Percentiles rank a stretch among this genome's conserved stretches.
Evolutionary conservation across 2,888 invertebrate species (phyloP).

Genomic region (Aphrophora alni): DNA sequence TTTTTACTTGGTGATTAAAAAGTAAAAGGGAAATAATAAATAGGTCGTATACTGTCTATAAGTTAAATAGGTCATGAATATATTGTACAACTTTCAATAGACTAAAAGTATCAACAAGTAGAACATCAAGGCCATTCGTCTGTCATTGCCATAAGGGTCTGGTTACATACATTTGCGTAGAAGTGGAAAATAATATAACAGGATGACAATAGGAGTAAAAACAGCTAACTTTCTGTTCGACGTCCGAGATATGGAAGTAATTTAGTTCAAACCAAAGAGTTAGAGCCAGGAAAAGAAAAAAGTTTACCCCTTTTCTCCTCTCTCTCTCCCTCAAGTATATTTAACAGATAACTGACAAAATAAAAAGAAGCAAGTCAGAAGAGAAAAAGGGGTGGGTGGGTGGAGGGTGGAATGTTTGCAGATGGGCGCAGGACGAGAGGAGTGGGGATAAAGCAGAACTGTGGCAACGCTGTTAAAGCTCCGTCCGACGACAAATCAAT

Average conservation of each 20-base stretch:
- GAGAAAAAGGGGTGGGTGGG: neutral
- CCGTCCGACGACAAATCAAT: constrained; percentile 21
- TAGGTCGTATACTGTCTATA: too few species aligned
- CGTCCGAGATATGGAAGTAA: neutral
- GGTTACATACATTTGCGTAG: neutral
- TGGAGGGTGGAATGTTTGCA: constrained; percentile 16
- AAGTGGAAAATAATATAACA: neutral
- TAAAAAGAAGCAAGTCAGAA: constrained; percentile 13
- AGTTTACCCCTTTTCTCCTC: neutral
- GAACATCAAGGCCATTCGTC: neutral
- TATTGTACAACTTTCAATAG: neutral
- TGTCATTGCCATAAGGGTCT: neutral
- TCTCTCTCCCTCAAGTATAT: constrained; percentile 14
- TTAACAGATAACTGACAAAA: constrained; percentile 26
- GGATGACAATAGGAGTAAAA: neutral
- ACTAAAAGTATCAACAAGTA: neutral
- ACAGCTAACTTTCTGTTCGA: neutral
- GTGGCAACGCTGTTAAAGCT: constrained; percentile 11
- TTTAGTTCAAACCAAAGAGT: neutral
- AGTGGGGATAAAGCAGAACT: neutral
- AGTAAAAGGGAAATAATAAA: too few species aligned
- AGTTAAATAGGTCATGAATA: neutral
- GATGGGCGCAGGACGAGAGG: constrained; percentile 17
- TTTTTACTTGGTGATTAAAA: too few species aligned
- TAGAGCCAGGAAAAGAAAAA: neutral